Evolutionary conservation across 2,888 invertebrate species (phyloP).

Genomic region (Amphipoea oculea): DNA sequence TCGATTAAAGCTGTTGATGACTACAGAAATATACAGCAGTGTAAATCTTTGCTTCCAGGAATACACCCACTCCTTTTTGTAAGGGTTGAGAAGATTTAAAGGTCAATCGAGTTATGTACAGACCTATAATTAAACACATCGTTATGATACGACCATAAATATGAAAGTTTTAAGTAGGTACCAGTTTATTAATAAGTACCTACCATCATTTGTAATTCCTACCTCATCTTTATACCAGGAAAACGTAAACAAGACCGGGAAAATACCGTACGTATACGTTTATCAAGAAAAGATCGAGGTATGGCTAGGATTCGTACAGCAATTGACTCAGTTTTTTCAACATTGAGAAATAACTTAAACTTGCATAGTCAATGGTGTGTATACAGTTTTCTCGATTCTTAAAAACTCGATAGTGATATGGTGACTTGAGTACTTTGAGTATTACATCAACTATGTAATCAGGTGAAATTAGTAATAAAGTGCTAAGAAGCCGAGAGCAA

Average conservation of each 20-base stretch:
- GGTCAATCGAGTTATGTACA: constrained; percentile 1
- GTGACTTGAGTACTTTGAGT: neutral
- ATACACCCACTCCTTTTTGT: neutral
- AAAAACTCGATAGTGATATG: neutral
- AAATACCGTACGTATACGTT: constrained; percentile 4
- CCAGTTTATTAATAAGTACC: neutral
- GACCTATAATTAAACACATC: neutral
- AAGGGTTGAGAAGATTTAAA: neutral
- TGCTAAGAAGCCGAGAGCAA: constrained; percentile 13
- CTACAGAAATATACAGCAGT: neutral
- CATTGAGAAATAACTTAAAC: neutral
- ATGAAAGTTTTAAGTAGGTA: neutral
- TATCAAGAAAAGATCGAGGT: neutral
- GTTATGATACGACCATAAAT: neutral
- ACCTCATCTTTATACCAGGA: constrained; percentile 3
- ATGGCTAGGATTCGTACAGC: neutral
- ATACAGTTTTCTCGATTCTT: neutral
- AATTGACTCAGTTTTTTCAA: constrained; percentile 4
- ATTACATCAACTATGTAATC: neutral
- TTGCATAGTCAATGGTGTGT: neutral
- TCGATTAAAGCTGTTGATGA: neutral
- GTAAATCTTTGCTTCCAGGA: neutral
- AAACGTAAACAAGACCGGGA: neutral
- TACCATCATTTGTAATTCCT: neutral
- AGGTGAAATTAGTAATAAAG: constrained; percentile 11